These are phyloP conservation scores for Myoxocephalus aenaeus DNA, from an alignment of 2,797 vertebrate genomes.

Conservation along the genomic window DNA sequence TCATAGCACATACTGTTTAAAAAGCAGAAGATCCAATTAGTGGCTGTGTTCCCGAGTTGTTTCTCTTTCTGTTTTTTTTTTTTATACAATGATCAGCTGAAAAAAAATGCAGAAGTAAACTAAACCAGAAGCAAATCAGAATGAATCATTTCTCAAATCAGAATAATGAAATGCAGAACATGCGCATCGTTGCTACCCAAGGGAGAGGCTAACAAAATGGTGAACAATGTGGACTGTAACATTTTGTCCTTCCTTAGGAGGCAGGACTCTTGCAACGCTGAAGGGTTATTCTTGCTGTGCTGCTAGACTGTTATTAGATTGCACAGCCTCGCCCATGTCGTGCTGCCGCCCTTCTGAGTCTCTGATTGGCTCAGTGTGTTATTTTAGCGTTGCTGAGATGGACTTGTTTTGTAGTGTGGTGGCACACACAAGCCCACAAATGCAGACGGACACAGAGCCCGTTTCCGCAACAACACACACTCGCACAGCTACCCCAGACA, in stretches of 20 bases:
- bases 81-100: constrained; percentile 4
- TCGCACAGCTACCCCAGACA: neutral
- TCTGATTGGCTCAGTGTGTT: constrained; percentile 37
- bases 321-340: constrained; percentile 51
- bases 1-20: neutral
- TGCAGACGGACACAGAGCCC: constrained; percentile 18
- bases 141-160: constrained; percentile 19
- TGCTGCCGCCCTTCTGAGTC: constrained; percentile 1
- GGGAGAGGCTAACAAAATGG: constrained; percentile 31
- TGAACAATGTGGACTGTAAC: constrained; percentile 48
- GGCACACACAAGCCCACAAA: constrained; percentile 31
- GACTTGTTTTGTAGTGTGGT: constrained; percentile 39
- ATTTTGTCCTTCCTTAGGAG: constrained; percentile 36
- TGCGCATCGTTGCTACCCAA: constrained; percentile 11
- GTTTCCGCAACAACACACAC: neutral
- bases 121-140: constrained; percentile 36
- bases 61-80: neutral
- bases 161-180: constrained; percentile 40
- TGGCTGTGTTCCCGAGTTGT: neutral
- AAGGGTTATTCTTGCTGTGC: constrained; percentile 39
- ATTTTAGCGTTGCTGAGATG: constrained; percentile 17
- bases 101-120: constrained; percentile 38
- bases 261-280: constrained; percentile 18
- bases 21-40: neutral
- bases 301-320: constrained; percentile 57